These are phyloP conservation scores for Caenorhabditis tropicalis DNA, from an alignment of 1,140 invertebrate genomes.

Conservation along the genomic window DNA sequence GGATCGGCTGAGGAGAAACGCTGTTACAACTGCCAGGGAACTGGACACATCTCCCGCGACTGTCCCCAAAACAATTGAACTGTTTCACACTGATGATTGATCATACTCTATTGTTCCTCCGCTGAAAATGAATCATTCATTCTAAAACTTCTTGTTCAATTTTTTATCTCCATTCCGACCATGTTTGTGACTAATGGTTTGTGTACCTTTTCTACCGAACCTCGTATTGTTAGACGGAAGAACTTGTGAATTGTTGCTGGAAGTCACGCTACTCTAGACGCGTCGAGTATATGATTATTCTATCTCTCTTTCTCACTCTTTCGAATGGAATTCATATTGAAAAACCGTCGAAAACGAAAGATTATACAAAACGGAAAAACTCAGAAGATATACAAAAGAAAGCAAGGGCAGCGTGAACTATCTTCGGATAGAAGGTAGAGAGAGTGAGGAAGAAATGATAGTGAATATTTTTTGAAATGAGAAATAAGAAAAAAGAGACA, in stretches of 20 bases:
- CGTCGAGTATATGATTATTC: too few species aligned
- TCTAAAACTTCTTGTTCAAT: background rate
- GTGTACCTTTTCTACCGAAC: background rate
- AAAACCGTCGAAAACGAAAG: too few species aligned
- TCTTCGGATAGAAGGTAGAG: too few species aligned
- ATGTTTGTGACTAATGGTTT: slow-evolving; percentile 32
- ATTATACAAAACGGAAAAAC: too few species aligned
- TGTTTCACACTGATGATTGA: background rate
- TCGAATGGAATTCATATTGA: too few species aligned
- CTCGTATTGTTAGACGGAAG: slow-evolving; percentile 12
- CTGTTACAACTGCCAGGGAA: slow-evolving; percentile 75
- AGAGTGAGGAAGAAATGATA: too few species aligned
- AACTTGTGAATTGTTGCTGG: slow-evolving; percentile 25
- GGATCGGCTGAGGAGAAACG: slow-evolving; percentile 52
- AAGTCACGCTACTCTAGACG: background rate
- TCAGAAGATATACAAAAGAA: too few species aligned
- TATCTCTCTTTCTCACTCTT: too few species aligned
- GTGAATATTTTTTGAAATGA: too few species aligned
- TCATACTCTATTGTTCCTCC: background rate
- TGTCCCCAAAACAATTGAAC: slow-evolving; percentile 65
- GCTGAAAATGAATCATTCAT: background rate
- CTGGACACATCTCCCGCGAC: slow-evolving; percentile 75
- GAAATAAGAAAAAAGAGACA: too few species aligned
- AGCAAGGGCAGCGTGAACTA: too few species aligned
- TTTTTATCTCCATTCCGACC: background rate